These are phyloP conservation scores for Sternotherus odoratus DNA, from an alignment of 2,797 vertebrate species.

Conservation along the genomic window DNA sequence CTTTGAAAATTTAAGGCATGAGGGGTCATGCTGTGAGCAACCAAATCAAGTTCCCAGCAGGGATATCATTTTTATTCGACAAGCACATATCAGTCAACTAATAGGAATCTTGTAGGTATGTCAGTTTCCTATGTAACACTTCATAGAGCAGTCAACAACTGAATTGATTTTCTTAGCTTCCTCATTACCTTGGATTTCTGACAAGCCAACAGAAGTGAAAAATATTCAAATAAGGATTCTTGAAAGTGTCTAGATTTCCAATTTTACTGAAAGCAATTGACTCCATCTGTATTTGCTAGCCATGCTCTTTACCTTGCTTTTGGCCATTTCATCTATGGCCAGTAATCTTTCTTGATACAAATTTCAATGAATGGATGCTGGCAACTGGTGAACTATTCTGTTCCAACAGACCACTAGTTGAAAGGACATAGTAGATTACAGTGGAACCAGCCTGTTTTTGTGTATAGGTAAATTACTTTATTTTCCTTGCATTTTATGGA, in stretches of 20 bases:
- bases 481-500: too few species aligned
- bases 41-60: slow-evolving; percentile 10
- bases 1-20: neutral
- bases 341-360: neutral
- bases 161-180: slow-evolving; percentile 21
- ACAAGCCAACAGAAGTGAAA: slow-evolving; percentile 16
- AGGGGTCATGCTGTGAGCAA: neutral
- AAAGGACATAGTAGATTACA: neutral
- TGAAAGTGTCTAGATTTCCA: neutral
- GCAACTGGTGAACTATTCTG: neutral
- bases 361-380: neutral
- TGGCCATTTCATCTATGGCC: neutral
- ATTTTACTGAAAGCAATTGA: neutral
- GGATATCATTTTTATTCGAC: neutral
- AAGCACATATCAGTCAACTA: neutral
- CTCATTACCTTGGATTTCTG: slow-evolving; percentile 21
- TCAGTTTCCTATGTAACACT: neutral
- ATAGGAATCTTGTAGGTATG: neutral
- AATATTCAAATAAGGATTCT: slow-evolving; percentile 8
- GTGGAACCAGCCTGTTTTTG: too few species aligned
- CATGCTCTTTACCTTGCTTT: neutral
- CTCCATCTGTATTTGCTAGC: neutral
- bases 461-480: too few species aligned
- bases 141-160: neutral
- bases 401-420: neutral